Conservation (phyloP, 2,888 invertebrate species). For the Eubasilissa splendida region DNA sequence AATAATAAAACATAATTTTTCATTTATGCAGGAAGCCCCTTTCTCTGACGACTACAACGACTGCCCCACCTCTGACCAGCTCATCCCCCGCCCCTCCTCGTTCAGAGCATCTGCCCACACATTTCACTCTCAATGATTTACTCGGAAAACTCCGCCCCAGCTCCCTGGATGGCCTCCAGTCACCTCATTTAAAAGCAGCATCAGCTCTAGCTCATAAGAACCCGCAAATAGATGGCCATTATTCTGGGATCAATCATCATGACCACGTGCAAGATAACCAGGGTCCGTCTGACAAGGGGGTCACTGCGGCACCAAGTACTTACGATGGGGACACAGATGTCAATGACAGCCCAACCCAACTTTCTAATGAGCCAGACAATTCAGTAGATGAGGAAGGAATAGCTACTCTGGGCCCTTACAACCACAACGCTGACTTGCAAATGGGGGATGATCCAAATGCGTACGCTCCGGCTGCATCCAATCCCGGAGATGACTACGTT, state of each 20-base stretch:
- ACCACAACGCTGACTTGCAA: conserved; percentile 68
- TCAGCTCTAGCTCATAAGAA: conserved; percentile 69
- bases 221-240: conserved; percentile 75
- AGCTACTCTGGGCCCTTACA: conserved; percentile 77
- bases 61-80: conserved; percentile 72
- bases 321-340: conserved; percentile 63
- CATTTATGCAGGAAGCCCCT: conserved; percentile 69
- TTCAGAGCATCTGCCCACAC: conserved; percentile 72
- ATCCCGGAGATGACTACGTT: conserved; percentile 69
- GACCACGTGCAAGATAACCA: conserved; percentile 60
- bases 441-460: conserved; percentile 75
- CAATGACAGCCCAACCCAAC: conserved; percentile 61
- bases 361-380: conserved; percentile 62
- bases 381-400: conserved; percentile 64
- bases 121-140: conserved; percentile 73
- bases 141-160: conserved; percentile 73
- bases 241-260: conserved; percentile 70
- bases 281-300: conserved; percentile 54
- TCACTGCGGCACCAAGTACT: conserved; percentile 56
- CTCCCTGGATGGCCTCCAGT: conserved; percentile 70
- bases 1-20: conserved; percentile 12
- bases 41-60: conserved; percentile 74
- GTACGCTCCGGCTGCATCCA: conserved; percentile 67
- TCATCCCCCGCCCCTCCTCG: conserved; percentile 73
- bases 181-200: conserved; percentile 68